phyloP scores from a whole-genome alignment of 2,113 vertebrate genomes.

The Cricetomys ansorgei region DNA sequence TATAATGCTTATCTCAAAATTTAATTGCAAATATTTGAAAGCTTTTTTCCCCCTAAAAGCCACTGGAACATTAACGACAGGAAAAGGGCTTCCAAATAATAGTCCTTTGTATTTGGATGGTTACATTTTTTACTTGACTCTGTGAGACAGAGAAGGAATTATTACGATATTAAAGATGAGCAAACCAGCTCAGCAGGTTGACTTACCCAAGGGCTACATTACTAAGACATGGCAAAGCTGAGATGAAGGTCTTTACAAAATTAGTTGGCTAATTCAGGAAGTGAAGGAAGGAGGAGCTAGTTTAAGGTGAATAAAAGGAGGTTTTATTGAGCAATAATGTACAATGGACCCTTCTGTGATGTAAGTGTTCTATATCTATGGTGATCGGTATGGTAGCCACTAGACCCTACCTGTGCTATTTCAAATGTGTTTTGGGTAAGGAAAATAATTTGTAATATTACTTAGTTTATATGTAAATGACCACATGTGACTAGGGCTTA shows the following conservation, averaged over 20 bases:
- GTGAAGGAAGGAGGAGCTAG: not conserved
- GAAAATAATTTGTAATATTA: not conserved
- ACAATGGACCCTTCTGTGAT: not conserved
- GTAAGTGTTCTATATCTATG: not conserved
- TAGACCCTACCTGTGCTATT: not conserved
- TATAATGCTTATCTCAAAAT: not conserved
- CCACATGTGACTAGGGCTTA: not conserved
- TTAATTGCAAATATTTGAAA: not conserved
- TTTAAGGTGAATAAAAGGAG: constrained; percentile 20
- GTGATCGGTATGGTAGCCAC: not conserved
- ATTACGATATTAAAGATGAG: not conserved
- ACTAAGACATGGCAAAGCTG: not conserved
- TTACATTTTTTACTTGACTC: constrained; percentile 24
- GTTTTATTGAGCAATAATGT: not conserved
- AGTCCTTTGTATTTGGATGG: not conserved
- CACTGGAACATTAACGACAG: not conserved
- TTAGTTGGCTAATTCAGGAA: constrained; percentile 41
- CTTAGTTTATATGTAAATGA: constrained; percentile 1
- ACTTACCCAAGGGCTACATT: not conserved
- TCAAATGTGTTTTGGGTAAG: not conserved
- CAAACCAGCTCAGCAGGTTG: constrained; percentile 47
- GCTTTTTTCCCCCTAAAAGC: not conserved
- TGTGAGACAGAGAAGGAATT: not conserved
- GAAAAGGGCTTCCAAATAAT: not conserved
- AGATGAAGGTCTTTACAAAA: constrained; percentile 1